These are phyloP conservation scores for Pentalonia nigronervosa DNA, from an alignment of 1,140 invertebrate species.

Conservation along the genomic window DNA sequence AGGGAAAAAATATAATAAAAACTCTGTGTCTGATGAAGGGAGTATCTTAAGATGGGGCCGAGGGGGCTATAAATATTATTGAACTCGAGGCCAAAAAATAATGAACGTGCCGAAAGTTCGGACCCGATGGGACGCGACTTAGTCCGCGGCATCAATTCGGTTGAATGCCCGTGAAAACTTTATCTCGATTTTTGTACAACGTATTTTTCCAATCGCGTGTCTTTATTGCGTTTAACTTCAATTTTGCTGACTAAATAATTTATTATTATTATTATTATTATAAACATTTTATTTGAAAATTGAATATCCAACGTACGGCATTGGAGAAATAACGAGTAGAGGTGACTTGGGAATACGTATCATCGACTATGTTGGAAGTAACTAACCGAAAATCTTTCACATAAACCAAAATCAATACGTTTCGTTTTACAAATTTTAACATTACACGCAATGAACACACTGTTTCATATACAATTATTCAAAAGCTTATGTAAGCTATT, in stretches of 20 bases:
- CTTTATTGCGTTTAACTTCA: conserved; percentile 1
- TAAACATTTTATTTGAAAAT: conserved; percentile 19
- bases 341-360: neutral
- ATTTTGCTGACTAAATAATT: conserved; percentile 12
- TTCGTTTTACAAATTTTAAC: neutral
- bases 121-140: conserved; percentile 39
- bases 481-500: neutral
- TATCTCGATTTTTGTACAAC: conserved; percentile 25
- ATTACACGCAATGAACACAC: neutral
- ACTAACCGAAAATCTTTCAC: conserved; percentile 28
- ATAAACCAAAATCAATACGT: conserved; percentile 1
- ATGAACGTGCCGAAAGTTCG: conserved; percentile 38
- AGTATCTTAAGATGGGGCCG: neutral
- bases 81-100: conserved; percentile 35
- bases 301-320: neutral
- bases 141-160: neutral
- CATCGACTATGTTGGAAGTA: neutral
- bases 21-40: neutral
- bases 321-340: conserved; percentile 15
- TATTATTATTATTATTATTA: conserved; percentile 8
- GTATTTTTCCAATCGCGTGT: neutral
- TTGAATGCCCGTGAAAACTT: conserved; percentile 22
- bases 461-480: neutral
- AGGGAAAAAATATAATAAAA: conserved; percentile 38
- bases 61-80: conserved; percentile 42